Percentiles rank a stretch among this genome's conserved stretches.
Evolutionary conservation across 2,113 vertebrate genomes (phyloP).

Genomic region (Otolemur garnettii): DNA sequence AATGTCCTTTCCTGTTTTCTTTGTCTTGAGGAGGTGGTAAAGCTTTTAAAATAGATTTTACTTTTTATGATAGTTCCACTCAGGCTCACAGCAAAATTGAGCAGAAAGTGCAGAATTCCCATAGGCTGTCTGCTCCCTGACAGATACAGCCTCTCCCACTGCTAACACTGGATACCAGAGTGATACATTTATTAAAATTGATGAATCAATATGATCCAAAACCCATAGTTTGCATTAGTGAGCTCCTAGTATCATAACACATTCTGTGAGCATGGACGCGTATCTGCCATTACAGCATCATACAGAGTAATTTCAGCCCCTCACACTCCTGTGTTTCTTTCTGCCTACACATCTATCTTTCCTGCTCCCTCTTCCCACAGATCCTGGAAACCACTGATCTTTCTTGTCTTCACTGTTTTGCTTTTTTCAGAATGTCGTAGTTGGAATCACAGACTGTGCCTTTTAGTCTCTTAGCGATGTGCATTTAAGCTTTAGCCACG

Average conservation of each 20-base stretch:
- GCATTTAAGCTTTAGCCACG: background rate
- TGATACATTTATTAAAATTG: background rate
- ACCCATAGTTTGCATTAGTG: background rate
- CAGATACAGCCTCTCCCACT: background rate
- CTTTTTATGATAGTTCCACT: background rate
- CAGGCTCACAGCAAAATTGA: background rate
- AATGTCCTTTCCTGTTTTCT: background rate
- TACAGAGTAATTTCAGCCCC: background rate
- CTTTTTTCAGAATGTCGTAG: background rate
- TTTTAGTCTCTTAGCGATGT: background rate
- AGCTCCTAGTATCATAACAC: background rate
- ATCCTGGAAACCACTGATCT: background rate
- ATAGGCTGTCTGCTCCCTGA: background rate
- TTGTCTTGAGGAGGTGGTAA: background rate
- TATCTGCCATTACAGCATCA: background rate
- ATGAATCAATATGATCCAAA: background rate
- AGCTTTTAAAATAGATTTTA: background rate
- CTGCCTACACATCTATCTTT: background rate
- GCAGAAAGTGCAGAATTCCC: background rate
- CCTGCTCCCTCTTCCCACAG: background rate
- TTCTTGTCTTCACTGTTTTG: background rate
- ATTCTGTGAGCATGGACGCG: background rate
- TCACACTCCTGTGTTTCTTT: background rate
- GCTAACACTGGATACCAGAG: background rate
- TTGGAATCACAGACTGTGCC: background rate